Conservation (phyloP, 2,797 vertebrate genomes). For the Sphaeramia orbicularis region DNA sequence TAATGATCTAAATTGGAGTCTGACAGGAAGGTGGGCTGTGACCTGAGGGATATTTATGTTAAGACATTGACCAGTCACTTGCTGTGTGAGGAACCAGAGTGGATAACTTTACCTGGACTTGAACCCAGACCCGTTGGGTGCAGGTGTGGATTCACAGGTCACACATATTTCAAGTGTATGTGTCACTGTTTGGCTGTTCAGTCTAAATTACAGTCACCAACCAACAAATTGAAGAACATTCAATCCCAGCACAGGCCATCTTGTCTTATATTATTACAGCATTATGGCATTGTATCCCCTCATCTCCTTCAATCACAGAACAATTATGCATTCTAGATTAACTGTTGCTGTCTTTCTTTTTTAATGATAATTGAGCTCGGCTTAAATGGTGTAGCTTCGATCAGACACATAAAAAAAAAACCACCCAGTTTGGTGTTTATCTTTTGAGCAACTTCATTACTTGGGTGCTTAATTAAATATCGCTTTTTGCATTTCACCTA, state of each 20-base stretch:
- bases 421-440: background rate
- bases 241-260: too few species aligned
- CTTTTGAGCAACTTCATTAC: slow-evolving; percentile 4
- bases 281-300: too few species aligned
- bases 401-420: slow-evolving; percentile 2
- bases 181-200: too few species aligned
- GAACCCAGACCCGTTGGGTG: background rate
- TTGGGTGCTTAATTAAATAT: background rate
- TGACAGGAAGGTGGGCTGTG: slow-evolving; percentile 44
- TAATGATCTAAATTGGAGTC: slow-evolving; percentile 47
- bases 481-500: background rate
- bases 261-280: too few species aligned
- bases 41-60: slow-evolving; percentile 12
- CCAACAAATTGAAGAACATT: background rate
- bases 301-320: too few species aligned
- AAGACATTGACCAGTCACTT: slow-evolving; percentile 27
- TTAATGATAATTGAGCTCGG: too few species aligned
- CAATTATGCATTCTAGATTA: background rate
- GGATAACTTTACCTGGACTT: background rate
- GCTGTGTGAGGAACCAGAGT: slow-evolving; percentile 13
- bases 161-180: background rate
- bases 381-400: too few species aligned
- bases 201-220: too few species aligned
- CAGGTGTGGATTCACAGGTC: background rate
- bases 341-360: background rate